phyloP scores from a whole-genome alignment of 92 coral and sea anemone species.

The Nematostella vectensis region DNA sequence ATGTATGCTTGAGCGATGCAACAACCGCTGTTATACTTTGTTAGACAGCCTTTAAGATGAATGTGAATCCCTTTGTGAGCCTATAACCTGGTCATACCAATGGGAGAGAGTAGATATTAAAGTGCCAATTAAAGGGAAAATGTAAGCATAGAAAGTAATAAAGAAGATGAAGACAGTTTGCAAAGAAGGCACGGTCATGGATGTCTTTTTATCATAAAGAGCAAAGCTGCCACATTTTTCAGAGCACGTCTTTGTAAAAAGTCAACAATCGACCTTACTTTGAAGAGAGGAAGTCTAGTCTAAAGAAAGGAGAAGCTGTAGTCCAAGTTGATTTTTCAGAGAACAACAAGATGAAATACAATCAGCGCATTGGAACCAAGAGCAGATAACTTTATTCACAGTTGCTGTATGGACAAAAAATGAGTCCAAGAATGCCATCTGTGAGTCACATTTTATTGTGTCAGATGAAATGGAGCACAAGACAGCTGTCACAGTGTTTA shows the following conservation, averaged over 20 bases:
- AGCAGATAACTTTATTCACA: not conserved
- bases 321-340: not conserved
- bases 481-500: not conserved
- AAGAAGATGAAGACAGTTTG: not conserved
- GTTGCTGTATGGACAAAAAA: no score
- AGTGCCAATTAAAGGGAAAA: not conserved
- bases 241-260: not conserved
- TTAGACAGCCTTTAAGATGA: constrained; percentile 11
- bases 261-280: not conserved
- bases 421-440: not conserved
- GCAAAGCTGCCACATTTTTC: not conserved
- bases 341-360: not conserved
- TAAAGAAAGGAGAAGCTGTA: not conserved
- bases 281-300: not conserved
- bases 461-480: not conserved
- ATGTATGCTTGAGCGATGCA: constrained; percentile 40
- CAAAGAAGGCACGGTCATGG: constrained; percentile 1
- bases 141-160: not conserved
- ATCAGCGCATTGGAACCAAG: not conserved
- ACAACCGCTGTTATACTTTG: constrained; percentile 36
- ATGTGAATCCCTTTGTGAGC: constrained; percentile 1
- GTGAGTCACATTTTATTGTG: not conserved
- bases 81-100: not conserved
- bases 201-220: not conserved
- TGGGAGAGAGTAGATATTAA: constrained; percentile 1